Base-by-base conservation (phyloP, 2,888 invertebrate species). In the Nemotelus pantherinus region DNA sequence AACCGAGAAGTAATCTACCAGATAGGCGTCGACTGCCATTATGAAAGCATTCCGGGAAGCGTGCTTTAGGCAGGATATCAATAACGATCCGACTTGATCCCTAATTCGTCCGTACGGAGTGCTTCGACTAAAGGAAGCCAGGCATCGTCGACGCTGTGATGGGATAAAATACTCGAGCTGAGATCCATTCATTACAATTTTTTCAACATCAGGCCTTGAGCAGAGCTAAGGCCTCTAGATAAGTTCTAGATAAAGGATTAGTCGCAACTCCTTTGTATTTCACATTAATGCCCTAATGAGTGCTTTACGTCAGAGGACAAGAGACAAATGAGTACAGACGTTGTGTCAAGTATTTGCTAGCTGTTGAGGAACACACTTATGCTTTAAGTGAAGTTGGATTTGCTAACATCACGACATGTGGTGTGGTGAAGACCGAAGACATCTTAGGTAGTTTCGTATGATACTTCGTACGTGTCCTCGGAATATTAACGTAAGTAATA, bases 171-270 rank as follows among this genome's bases (percentile, higher is more conserved):
- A 72, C 72, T 72, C 10, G 57, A 74, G 57, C 39, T 47, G 57
- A 74, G 63, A 48, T 57, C 74, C 74, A 74, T 74, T 74, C 74
- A 74, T 74, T 74, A 74, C 74, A 74, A 63, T 74, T 74, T 74
- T 74, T 74, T 44, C 41, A 41, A 45, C 60, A 48, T 48, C 39
- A 70, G 41, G 25, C 5, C 58, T 58, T 41, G 45, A 63, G 74
- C n/a, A 60, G 74, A 74, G 60, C 39, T 60, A 50, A 74, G 74
- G 41, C 48, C 63, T 60, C 63, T 7, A 60, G 43, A 63, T 63
- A 48, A 63, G 60, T 74, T 74, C 63, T 74, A 47, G 60, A 63
- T 74, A 60, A 74, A 63, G 74, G 63, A 74, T 74, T 74, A 74
- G 57, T 74, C 63, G 43, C 44, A 63, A 74, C 63, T 74, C 48